Conservation (phyloP, 2,888 invertebrate species). For the Idaea aversata region DNA sequence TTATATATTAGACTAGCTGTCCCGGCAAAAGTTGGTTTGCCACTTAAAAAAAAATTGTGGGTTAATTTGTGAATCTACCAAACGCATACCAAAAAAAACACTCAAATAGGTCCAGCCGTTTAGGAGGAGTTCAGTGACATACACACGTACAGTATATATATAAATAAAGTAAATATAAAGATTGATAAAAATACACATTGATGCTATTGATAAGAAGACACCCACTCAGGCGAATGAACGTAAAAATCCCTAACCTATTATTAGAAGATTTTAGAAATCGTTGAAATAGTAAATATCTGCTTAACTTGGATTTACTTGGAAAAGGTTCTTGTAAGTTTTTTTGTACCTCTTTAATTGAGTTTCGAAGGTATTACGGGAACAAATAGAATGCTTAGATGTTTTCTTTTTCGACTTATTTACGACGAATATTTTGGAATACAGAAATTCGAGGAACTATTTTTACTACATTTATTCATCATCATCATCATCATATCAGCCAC, state of each 20-base stretch:
- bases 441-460: background rate
- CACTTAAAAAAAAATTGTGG: too few relatives aligned
- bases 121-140: too few relatives aligned
- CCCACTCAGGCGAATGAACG: background rate
- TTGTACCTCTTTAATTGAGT: constrained; percentile 1
- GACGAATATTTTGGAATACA: background rate
- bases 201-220: background rate
- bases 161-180: too few relatives aligned
- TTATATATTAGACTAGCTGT: too few relatives aligned
- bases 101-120: too few relatives aligned
- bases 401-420: background rate
- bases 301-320: background rate
- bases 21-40: too few relatives aligned
- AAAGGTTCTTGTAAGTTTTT: background rate
- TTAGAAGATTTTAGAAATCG: background rate
- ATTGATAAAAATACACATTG: too few relatives aligned
- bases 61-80: too few relatives aligned
- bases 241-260: constrained; percentile 1
- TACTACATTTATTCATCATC: background rate
- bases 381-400: background rate
- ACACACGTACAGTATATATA: too few relatives aligned
- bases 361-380: constrained; percentile 1
- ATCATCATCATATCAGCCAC: background rate
- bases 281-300: background rate
- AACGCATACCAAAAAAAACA: too few relatives aligned